Percentiles rank a stretch among this genome's conserved stretches.
These are phyloP conservation scores for Caenorhabditis drosophilae DNA, from an alignment of 2,888 invertebrate species.

Conservation along the genomic window DNA sequence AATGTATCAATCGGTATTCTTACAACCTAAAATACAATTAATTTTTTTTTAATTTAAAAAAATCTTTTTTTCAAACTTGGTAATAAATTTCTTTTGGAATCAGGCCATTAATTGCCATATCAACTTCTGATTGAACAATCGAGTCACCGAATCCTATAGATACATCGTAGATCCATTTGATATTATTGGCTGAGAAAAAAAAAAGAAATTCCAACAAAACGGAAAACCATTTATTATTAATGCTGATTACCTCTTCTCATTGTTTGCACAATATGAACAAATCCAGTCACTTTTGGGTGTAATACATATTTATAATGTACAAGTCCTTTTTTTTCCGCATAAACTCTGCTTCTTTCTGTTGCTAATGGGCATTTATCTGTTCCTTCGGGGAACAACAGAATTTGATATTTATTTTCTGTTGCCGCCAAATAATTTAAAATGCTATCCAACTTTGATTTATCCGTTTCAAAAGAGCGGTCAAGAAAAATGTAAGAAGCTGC, in stretches of 20 bases:
- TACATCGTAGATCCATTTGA: slow-evolving; percentile 83
- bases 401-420: slow-evolving; percentile 75
- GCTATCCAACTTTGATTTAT: slow-evolving; percentile 77
- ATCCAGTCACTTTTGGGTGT: slow-evolving; percentile 85
- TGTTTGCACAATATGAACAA: slow-evolving; percentile 72
- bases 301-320: slow-evolving; percentile 79
- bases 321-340: slow-evolving; percentile 75
- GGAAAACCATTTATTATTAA: background rate
- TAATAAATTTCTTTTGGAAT: slow-evolving; percentile 82
- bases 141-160: slow-evolving; percentile 80
- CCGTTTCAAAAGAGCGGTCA: slow-evolving; percentile 82
- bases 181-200: slow-evolving; percentile 72
- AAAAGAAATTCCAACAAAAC: background rate
- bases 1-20: slow-evolving; percentile 58
- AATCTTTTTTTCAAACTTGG: slow-evolving; percentile 74
- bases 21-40: slow-evolving; percentile 44
- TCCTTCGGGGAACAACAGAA: slow-evolving; percentile 85
- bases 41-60: background rate
- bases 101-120: slow-evolving; percentile 76
- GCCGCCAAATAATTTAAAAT: slow-evolving; percentile 80
- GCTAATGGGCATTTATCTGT: slow-evolving; percentile 81
- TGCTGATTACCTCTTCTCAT: slow-evolving; percentile 71
- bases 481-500: slow-evolving; percentile 84
- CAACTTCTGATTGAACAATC: slow-evolving; percentile 80
- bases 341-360: slow-evolving; percentile 78